A percentile compares a stretch with the other conserved stretches of the same genome.
These are phyloP conservation scores for Synergus umbraculus DNA, from an alignment of 2,888 invertebrate genomes.

Conservation along the genomic window DNA sequence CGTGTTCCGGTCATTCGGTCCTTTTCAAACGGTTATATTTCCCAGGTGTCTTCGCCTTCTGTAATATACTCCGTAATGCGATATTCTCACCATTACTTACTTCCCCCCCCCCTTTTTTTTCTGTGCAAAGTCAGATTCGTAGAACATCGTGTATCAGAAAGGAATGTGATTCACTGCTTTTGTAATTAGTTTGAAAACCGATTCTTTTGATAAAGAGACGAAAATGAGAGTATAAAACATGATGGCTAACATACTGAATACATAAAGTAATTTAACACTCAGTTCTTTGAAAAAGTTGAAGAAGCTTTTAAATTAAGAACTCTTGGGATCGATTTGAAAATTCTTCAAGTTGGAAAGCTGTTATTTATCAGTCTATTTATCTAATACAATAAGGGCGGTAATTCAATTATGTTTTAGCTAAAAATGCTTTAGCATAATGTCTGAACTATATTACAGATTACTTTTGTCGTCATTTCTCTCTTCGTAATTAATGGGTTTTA, in stretches of 20 bases:
- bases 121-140: conserved; percentile 34
- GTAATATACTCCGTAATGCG: conserved; percentile 29
- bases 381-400: no score
- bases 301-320: no score
- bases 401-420: no score
- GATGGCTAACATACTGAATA: not conserved
- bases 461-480: not conserved
- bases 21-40: conserved; percentile 63
- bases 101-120: not conserved
- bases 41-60: conserved; percentile 50
- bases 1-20: conserved; percentile 68
- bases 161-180: conserved; percentile 31
- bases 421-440: not conserved
- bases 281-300: not conserved
- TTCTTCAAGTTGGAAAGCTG: no score
- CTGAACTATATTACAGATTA: not conserved
- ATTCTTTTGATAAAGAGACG: conserved; percentile 8
- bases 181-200: conserved; percentile 27
- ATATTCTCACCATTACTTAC: conserved; percentile 32
- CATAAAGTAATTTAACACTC: not conserved
- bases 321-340: no score
- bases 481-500: not conserved
- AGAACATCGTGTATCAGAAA: conserved; percentile 6
- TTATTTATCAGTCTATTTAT: no score
- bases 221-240: not conserved